Conservation (phyloP, 2,888 invertebrate genomes). For the Acronicta alni region DNA sequence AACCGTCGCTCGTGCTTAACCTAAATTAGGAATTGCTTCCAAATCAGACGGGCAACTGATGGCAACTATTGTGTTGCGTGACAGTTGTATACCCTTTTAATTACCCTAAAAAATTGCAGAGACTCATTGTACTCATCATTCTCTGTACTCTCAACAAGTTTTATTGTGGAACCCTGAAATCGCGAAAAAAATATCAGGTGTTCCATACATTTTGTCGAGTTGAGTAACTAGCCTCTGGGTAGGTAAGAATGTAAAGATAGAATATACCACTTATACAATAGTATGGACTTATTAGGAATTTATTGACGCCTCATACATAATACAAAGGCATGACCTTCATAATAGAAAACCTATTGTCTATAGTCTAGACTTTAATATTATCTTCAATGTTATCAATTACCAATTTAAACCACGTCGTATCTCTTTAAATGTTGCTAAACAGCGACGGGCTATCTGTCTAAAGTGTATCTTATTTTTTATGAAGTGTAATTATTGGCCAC, state of each 20-base stretch:
- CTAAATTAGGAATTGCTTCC: constrained; percentile 49
- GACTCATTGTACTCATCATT: too few relatives aligned
- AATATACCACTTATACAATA: too few relatives aligned
- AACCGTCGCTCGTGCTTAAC: constrained; percentile 51
- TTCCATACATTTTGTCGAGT: too few relatives aligned
- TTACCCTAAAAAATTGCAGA: too few relatives aligned
- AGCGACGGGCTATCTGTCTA: too few relatives aligned
- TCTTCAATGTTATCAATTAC: constrained; percentile 28
- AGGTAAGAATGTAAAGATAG: too few relatives aligned
- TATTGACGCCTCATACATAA: background rate
- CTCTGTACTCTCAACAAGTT: too few relatives aligned
- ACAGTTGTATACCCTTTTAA: background rate
- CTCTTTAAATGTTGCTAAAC: background rate
- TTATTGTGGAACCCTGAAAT: too few relatives aligned
- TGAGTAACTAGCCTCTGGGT: too few relatives aligned
- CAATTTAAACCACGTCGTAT: background rate
- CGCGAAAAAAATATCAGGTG: too few relatives aligned
- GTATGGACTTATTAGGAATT: background rate
- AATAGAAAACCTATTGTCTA: constrained; percentile 2
- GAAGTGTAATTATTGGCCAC: too few relatives aligned
- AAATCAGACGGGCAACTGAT: constrained; percentile 28
- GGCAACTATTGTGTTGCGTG: constrained; percentile 13
- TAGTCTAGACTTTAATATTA: constrained; percentile 34
- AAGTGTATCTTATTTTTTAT: too few relatives aligned
- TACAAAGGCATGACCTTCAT: constrained; percentile 19